Evolutionary conservation across 1,140 invertebrate species (phyloP), one percentile per base, ranked within the genome.

Genomic region (Drosophila parabipectinata): DNA sequence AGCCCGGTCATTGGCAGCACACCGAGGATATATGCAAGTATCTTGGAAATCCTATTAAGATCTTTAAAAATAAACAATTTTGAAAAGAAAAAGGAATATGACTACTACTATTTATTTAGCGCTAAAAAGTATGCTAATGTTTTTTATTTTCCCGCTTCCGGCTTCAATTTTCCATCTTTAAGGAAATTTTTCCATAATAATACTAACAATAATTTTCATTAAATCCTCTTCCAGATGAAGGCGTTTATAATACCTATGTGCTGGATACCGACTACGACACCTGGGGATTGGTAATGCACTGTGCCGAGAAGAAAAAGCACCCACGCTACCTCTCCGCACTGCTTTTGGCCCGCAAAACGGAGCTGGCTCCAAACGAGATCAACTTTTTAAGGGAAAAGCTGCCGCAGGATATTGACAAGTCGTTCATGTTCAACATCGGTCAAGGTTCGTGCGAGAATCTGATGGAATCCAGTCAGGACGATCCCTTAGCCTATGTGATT

Each of bases 191-290:
- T 28, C 1, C 0, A 28, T 28, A 28, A 28, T 5, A 10, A 9
- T n/a, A n/a, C 10, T 37, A 37, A 12, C 10, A 34, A 30, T 10
- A 10, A 32, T 8, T 7, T 18, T 44, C 5, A 30, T 5, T 9
- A 3, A 37, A 34, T 4, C 32, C 26, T 7, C 92, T 37, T 37
- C 4, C 41, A 97, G 96, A 97, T 92, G 96, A 97, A 92, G 96
- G 96, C n/a, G 93, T 97, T 59, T 97, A 97, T 92, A 97, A 97
- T 76, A 97, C 97, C 0, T 97, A 96, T 79, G 95, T 97, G 0
- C 82, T 97, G 72, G 97, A 97, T 85, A 96, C 96, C 0, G 96
- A 97, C 90, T 96, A 97, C 88, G 94, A 94, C 53, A 95, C 94
- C 1, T 97, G 96, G 96, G 94, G 95, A 1, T 92, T 97, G 32